Evolutionary conservation across 2,797 vertebrate species (phyloP), one percentile per base, ranked within the genome.

Genomic region (Oryzias dopingdopingensis): DNA sequence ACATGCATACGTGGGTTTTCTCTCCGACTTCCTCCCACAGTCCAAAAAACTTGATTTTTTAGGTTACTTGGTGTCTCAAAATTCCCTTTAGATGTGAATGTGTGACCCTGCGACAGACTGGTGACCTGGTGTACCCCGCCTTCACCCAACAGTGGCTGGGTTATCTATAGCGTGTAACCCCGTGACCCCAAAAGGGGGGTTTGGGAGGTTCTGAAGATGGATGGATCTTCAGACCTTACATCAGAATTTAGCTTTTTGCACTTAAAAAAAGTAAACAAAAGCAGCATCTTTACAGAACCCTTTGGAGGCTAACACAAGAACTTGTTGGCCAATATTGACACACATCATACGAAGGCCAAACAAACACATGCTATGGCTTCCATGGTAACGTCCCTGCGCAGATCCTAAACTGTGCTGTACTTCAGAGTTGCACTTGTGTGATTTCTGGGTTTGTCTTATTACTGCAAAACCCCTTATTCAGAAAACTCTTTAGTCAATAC

Each of bases 381-480:
- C 52, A 54, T 23, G 50, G 46, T 17, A 69, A 0, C 22, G 37
- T 50, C 56, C 42, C 56, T 40, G 26, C 46, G 42, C 32, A 55
- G 56, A 56, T 42, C 51, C 49, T 50, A 42, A 50, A 70, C 48
- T n/a, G 20, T 22, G 41, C 45, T 0, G 56, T 15, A 40, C 41
- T 18, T 18, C 42, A 72, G 49, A 67, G 64, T 18, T 49, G 70
- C 41, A 56, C 52, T 62, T n/a, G 20, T 51, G 69, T 69, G 54
- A 15, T 43, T 60, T 63, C 54, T 62, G 66, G 67, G 44, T 80
- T 83, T 67, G 83, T 79, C 84, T 75, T 57, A 70, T 72, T 42
- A 65, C 59, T 37, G 50, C 6, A 8, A 49, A 14, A 49, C 32
- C 67, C 16, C 26, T 29, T 29, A 43, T 18, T 70, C 15, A 40